Evolutionary conservation across 2,797 vertebrate species (phyloP).

Genomic region (Vultur gryphus): DNA sequence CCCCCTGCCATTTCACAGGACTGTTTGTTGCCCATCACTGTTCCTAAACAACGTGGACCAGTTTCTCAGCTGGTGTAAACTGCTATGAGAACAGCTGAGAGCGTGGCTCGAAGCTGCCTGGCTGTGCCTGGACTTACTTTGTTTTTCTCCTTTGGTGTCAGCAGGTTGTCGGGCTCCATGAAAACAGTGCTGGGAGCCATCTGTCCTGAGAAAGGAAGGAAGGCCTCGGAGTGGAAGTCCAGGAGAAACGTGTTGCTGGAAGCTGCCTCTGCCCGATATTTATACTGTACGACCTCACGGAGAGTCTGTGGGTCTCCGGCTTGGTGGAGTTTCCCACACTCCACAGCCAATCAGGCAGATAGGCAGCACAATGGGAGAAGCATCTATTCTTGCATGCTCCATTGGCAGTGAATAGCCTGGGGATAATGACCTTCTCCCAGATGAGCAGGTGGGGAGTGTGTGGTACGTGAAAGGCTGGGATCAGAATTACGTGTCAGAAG

Average conservation of each 20-base stretch:
- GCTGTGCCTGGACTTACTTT: slow-evolving; percentile 74
- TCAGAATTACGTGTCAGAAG: slow-evolving; percentile 34
- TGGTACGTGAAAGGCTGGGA: background rate
- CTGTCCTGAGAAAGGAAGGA: background rate
- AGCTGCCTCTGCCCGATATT: slow-evolving; percentile 67
- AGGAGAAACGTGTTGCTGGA: background rate
- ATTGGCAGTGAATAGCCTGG: slow-evolving; percentile 63
- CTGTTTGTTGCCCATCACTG: background rate
- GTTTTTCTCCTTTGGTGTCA: slow-evolving; percentile 76
- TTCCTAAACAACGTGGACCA: background rate
- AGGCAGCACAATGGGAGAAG: slow-evolving; percentile 68
- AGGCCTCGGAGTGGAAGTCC: slow-evolving; percentile 8
- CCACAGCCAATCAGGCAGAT: slow-evolving; percentile 72
- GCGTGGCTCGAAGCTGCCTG: background rate
- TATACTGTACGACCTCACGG: slow-evolving; percentile 53
- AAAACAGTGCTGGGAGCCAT: slow-evolving; percentile 82
- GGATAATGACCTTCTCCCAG: slow-evolving; percentile 67
- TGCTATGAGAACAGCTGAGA: background rate
- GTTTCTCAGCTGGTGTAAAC: background rate
- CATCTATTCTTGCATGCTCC: slow-evolving; percentile 79
- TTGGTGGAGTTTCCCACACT: slow-evolving; percentile 81
- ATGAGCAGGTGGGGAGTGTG: slow-evolving; percentile 75
- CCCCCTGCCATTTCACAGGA: background rate
- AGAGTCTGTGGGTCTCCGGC: slow-evolving; percentile 66
- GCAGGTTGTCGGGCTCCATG: slow-evolving; percentile 62